A percentile compares a stretch with the other conserved stretches of the same genome.
phyloP scores from a whole-genome alignment of 2,888 invertebrate genomes.

The Ichneumon xanthorius region DNA sequence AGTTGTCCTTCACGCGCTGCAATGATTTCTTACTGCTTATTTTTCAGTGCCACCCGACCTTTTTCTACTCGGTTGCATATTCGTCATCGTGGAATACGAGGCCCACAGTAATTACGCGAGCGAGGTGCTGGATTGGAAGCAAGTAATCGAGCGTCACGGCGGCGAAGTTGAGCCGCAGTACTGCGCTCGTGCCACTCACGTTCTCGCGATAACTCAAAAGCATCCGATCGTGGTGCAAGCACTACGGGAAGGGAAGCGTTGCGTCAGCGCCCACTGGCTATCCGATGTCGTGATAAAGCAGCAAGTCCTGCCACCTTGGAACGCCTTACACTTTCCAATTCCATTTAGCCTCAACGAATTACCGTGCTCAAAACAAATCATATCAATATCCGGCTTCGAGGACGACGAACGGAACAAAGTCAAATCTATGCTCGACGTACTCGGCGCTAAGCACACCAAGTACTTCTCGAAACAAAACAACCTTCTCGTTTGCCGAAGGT shows the following conservation, averaged over 20 bases:
- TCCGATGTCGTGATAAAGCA: slow-evolving; percentile 95
- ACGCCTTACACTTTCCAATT: slow-evolving; percentile 95
- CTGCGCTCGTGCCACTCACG: slow-evolving; percentile 95
- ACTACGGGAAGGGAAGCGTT: slow-evolving; percentile 89
- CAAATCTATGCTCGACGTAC: slow-evolving; percentile 93
- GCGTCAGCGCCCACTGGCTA: slow-evolving; percentile 95
- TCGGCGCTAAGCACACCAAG: slow-evolving; percentile 93
- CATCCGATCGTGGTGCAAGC: slow-evolving; percentile 96
- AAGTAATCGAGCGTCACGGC: slow-evolving; percentile 92
- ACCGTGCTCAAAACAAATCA: slow-evolving; percentile 91
- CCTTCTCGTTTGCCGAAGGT: slow-evolving; percentile 89
- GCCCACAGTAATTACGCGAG: slow-evolving; percentile 86
- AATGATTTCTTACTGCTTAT: not conserved
- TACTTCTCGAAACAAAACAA: slow-evolving; percentile 93
- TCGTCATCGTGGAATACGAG: slow-evolving; percentile 94
- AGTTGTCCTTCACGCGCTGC: not conserved
- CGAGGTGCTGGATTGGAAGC: slow-evolving; percentile 89
- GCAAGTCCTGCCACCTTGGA: slow-evolving; percentile 96
- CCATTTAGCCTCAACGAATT: slow-evolving; percentile 89
- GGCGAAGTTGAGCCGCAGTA: slow-evolving; percentile 95
- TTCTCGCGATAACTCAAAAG: slow-evolving; percentile 95
- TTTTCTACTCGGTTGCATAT: slow-evolving; percentile 96
- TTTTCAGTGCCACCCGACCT: slow-evolving; percentile 91
- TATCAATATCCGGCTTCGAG: slow-evolving; percentile 95
- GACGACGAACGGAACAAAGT: slow-evolving; percentile 93